Conservation (phyloP, 2,888 invertebrate genomes). For the Metalampra italica region DNA sequence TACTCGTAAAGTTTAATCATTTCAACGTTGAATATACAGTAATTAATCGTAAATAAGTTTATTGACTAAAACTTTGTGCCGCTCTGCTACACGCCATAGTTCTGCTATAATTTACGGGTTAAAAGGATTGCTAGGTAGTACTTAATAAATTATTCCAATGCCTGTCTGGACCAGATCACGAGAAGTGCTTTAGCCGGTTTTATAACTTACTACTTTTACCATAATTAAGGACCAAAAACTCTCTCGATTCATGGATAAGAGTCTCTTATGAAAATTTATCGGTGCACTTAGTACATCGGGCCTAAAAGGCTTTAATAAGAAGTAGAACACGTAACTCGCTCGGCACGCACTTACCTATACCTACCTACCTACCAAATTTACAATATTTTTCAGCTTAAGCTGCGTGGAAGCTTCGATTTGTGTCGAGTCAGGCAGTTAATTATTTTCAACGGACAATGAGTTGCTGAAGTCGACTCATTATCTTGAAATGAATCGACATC, state of each 20-base stretch:
- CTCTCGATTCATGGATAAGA: conserved; percentile 5
- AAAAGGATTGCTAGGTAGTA: conserved; percentile 48
- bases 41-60: not conserved
- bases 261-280: conserved; percentile 18
- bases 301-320: conserved; percentile 15
- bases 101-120: conserved; percentile 35
- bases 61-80: too few relatives aligned
- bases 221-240: conserved; percentile 13
- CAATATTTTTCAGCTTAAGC: conserved; percentile 40
- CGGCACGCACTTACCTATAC: conserved; percentile 19
- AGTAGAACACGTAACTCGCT: conserved; percentile 27
- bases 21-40: not conserved
- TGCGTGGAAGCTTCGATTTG: conserved; percentile 37
- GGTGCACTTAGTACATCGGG: conserved; percentile 16
- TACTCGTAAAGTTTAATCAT: too few relatives aligned
- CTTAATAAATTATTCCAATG: conserved; percentile 36
- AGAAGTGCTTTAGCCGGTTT: conserved; percentile 8
- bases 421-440: conserved; percentile 72
- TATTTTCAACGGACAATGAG: conserved; percentile 67
- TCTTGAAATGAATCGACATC: conserved; percentile 45
- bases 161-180: conserved; percentile 16
- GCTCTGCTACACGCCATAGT: too few relatives aligned
- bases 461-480: conserved; percentile 55
- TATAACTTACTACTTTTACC: conserved; percentile 10
- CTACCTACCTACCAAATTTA: too few relatives aligned